phyloP scores from a whole-genome alignment of 23 tunicate species.

The Diplosoma virens region DNA sequence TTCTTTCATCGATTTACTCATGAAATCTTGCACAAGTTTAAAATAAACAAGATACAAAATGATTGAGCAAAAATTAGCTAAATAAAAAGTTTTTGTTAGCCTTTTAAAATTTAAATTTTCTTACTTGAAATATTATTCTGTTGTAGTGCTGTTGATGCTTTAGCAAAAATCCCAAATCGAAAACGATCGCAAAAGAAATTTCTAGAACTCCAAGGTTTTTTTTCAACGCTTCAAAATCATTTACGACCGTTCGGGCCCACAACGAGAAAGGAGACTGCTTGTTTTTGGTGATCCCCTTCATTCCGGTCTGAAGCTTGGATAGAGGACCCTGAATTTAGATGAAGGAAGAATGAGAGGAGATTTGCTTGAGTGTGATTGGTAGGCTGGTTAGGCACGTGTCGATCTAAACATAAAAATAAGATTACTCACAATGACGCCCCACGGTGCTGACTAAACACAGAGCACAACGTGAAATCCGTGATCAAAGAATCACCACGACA shows the following conservation, averaged over 20 bases:
- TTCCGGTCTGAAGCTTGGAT: conserved; percentile 38
- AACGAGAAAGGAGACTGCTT: conserved; percentile 40
- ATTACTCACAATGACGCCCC: too few species aligned
- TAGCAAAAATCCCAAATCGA: conserved; percentile 65
- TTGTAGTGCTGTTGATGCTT: conserved; percentile 63
- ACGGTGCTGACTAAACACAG: too few species aligned
- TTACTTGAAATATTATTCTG: conserved; percentile 82
- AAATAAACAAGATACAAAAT: too few species aligned
- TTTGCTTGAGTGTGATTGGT: conserved; percentile 61
- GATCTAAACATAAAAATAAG: too few species aligned
- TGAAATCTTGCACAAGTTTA: too few species aligned
- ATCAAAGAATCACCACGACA: too few species aligned
- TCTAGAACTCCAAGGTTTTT: conserved; percentile 48
- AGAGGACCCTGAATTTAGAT: conserved; percentile 51
- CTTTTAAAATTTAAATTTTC: too few species aligned
- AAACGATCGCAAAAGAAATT: conserved; percentile 45
- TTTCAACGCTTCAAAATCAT: conserved; percentile 67
- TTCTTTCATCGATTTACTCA: too few species aligned
- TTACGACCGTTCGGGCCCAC: conserved; percentile 65
- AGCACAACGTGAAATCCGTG: too few species aligned
- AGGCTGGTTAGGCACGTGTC: conserved; percentile 55
- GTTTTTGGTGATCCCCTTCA: conserved; percentile 63
- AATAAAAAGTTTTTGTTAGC: too few species aligned
- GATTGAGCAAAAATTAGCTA: too few species aligned
- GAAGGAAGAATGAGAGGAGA: conserved; percentile 45